Base-by-base conservation (phyloP, 1,140 invertebrate species). In the Macrocentrus cingulum region DNA sequence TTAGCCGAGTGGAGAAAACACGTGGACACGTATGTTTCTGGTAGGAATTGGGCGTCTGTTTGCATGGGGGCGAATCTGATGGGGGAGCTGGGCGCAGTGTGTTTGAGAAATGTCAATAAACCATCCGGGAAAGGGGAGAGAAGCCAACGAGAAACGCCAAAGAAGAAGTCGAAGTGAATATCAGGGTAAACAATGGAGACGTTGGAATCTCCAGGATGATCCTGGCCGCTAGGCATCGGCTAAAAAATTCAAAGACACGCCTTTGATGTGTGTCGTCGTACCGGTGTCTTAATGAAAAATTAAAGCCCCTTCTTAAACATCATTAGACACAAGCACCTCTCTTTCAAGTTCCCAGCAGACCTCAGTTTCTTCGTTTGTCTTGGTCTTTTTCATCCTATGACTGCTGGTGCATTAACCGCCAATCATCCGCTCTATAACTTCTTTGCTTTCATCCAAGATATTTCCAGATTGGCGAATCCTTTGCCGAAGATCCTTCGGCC, bases 291-390 rank as follows among this genome's bases (percentile, higher is more conserved):
- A 79, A 79, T 79, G 76, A 80, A 79, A 80, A 79, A 78, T 79
- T 79, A 76, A 79, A 78, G 73, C 70, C 72, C 74, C 70, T 75
- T 66, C 73, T 80, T 78, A 78, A 80, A 80, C 73, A 78, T 79
- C 75, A 76, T 78, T 76, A 77, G 72, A 77, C 71, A 71, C 70
- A 67, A 70, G 63, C 65, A 69, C 67, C 56, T 69, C n/a, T n/a
- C 68, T 71, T 72, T 72, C 60, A 69, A 67, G 64, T 67, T 20
- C 48, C 46, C 37, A 58, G 20, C 54, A 13, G 8, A 36, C 22
- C 15, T 13, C 15, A 45, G 51, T 60, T 56, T 59, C 48, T 59
- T 49, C 44, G 56, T 53, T 49, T 49, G 59, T 42, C 60, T 65
- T 59, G 53, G 58, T 56, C 49, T 48, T 60, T 50, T 65, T 49